Conservation (phyloP, 2,113 vertebrate genomes). For the Chaenogobius annularis region DNA sequence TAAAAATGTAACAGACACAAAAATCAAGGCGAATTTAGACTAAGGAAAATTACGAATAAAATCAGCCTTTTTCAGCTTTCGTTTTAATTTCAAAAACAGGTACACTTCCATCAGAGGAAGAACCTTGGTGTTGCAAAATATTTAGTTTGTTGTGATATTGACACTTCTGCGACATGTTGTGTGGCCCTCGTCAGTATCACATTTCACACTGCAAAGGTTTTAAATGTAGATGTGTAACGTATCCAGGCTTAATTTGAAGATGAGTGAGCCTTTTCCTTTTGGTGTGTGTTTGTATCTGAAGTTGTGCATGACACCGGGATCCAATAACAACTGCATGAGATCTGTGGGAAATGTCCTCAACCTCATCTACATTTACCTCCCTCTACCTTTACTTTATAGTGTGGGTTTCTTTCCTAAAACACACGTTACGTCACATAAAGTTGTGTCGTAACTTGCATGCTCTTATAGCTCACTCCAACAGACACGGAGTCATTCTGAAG, state of each 20-base stretch:
- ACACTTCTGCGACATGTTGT: too few species aligned
- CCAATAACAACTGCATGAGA: not conserved
- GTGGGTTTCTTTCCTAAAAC: not conserved
- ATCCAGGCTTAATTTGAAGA: not conserved
- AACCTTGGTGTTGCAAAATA: too few species aligned
- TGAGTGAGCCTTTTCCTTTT: constrained; percentile 19
- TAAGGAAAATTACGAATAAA: too few species aligned
- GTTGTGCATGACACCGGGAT: constrained; percentile 18
- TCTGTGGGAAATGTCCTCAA: not conserved
- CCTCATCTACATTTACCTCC: not conserved
- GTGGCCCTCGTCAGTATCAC: too few species aligned
- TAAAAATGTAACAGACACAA: too few species aligned
- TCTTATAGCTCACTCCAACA: not conserved
- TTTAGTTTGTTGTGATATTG: too few species aligned
- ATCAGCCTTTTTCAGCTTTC: too few species aligned
- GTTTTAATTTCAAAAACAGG: too few species aligned
- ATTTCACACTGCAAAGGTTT: too few species aligned
- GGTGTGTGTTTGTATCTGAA: constrained; percentile 12
- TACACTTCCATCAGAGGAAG: too few species aligned
- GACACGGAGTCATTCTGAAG: not conserved
- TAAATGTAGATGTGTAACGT: not conserved
- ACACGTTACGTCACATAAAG: not conserved
- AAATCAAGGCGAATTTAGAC: too few species aligned
- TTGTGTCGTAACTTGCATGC: not conserved
- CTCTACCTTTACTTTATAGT: not conserved